Evolutionary conservation across 2,888 invertebrate species (phyloP), one percentile per base, ranked within the genome.

Genomic region (Pammene aurita): DNA sequence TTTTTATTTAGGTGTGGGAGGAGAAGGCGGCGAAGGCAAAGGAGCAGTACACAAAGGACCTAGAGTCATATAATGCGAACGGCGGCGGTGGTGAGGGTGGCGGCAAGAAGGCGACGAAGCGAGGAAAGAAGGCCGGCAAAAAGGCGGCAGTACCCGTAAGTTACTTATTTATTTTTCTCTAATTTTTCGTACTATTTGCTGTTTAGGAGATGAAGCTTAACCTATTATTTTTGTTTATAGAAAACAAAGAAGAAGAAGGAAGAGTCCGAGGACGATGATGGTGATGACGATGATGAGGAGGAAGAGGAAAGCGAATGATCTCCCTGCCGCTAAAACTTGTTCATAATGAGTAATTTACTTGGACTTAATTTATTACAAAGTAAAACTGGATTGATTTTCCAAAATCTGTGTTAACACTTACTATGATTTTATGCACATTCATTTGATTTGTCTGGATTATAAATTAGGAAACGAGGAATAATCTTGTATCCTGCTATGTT

Each of bases 31-130:
- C 95, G 16, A 95, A 96, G 86, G 96, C 96, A 57, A 99, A 98
- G 90, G 96, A 97, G 84, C 96, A 97, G 71, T 99, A 99, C 87
- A 95, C 95, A 67, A 95, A 95, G 82, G 97, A 96, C 65, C 96
- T 99, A 94, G 96, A 96, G 83, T 98, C 97, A 80, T 99, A 97
- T 87, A 96, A 96, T 84, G 96, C 95, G 34, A 95, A 95, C 73
- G 96, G 96, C 48, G 96, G 95, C 71, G 94, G 93, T 69, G 93
- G 93, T 68, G 94, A 93, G 72, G 93, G 87, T 68, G 88, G 85
- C 65, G 86, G 84, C 50, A 94, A 94, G 77, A 93, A 93, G 83
- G 92, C 92, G 79, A 92, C 92, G 77, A 94, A 94, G 84, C 91
- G 94, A 82, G 94, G 93, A 80, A 93, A 93, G 89, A 93, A 93